Evolutionary conservation across 1,140 invertebrate species (phyloP).

Genomic region (Samia ricini): DNA sequence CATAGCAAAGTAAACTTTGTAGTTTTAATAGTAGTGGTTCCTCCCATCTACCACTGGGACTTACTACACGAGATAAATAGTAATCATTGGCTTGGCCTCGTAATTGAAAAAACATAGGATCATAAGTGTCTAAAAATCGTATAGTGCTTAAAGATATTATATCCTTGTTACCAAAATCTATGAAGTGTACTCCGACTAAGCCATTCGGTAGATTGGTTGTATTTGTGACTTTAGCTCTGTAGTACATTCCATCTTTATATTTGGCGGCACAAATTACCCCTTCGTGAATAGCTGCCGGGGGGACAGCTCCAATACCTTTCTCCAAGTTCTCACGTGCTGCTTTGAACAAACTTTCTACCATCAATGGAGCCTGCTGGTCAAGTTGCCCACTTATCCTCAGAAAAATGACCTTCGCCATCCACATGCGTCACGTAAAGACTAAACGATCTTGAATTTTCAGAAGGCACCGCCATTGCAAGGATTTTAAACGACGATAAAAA

Average conservation of each 20-base stretch:
- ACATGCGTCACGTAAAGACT: constrained; percentile 81
- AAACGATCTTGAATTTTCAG: constrained; percentile 53
- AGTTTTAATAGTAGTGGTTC: constrained; percentile 71
- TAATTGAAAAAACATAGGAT: constrained; percentile 72
- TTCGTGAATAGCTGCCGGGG: constrained; percentile 59
- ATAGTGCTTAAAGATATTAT: constrained; percentile 77
- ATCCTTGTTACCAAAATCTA: constrained; percentile 85
- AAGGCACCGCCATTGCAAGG: constrained; percentile 47
- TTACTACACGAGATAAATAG: constrained; percentile 76
- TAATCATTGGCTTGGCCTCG: constrained; percentile 79
- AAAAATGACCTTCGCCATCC: constrained; percentile 80
- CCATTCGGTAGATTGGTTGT: constrained; percentile 63
- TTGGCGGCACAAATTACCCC: constrained; percentile 81
- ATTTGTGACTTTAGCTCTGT: constrained; percentile 79
- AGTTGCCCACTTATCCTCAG: constrained; percentile 84
- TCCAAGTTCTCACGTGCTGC: constrained; percentile 68
- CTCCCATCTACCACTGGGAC: constrained; percentile 73
- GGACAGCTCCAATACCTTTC: constrained; percentile 56
- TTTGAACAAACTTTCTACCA: constrained; percentile 78
- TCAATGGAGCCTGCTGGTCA: constrained; percentile 77
- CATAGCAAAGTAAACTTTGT: constrained; percentile 70
- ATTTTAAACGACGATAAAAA: background rate
- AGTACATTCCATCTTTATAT: constrained; percentile 81
- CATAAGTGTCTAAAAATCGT: constrained; percentile 75
- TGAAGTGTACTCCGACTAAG: constrained; percentile 80